These are phyloP conservation scores for Calephelis nemesis DNA, from an alignment of 1,140 invertebrate species.

Conservation along the genomic window DNA sequence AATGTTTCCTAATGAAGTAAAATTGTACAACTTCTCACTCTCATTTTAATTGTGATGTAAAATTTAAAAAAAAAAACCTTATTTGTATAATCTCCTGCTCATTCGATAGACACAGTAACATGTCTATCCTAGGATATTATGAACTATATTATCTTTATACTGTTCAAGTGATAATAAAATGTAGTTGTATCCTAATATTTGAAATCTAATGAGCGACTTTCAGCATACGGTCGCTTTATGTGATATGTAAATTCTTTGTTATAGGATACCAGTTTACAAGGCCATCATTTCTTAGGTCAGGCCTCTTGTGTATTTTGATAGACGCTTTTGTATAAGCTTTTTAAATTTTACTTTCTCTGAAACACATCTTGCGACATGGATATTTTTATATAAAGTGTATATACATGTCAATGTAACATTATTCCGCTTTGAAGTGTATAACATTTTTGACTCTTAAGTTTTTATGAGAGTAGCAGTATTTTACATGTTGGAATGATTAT, in stretches of 20 bases:
- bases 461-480: background rate
- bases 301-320: slow-evolving; percentile 54
- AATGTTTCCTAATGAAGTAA: too few relatives aligned
- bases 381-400: slow-evolving; percentile 14
- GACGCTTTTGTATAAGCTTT: slow-evolving; percentile 53
- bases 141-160: too few relatives aligned
- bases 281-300: slow-evolving; percentile 74
- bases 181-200: too few relatives aligned
- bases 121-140: too few relatives aligned
- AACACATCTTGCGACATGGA: slow-evolving; percentile 67
- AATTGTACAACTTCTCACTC: too few relatives aligned
- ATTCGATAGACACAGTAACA: too few relatives aligned
- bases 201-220: slow-evolving; percentile 3
- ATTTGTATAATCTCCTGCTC: too few relatives aligned
- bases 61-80: too few relatives aligned
- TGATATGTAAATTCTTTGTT: slow-evolving; percentile 65
- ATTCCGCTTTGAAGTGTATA: slow-evolving; percentile 17
- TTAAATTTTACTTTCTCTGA: slow-evolving; percentile 35
- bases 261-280: slow-evolving; percentile 75
- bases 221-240: slow-evolving; percentile 29
- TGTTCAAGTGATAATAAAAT: too few relatives aligned
- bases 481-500: slow-evolving; percentile 9
- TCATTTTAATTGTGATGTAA: too few relatives aligned
- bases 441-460: background rate
- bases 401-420: slow-evolving; percentile 8